Conservation (phyloP, 1,140 invertebrate genomes). For the Drosophila orena region DNA sequence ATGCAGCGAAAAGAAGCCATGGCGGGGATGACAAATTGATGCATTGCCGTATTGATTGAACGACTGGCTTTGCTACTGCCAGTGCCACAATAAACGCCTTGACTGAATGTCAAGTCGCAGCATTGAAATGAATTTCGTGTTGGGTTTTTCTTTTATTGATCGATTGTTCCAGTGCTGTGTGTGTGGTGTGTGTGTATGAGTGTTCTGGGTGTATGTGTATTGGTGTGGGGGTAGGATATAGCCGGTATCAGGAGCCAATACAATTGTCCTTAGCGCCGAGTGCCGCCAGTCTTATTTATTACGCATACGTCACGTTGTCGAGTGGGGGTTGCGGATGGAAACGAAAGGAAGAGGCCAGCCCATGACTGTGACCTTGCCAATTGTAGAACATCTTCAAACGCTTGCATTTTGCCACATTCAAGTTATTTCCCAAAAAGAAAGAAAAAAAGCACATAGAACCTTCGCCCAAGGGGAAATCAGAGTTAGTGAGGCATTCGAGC, state of each 20-base stretch:
- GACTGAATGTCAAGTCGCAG: conserved; percentile 77
- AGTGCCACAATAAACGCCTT: conserved; percentile 56
- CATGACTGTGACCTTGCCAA: conserved; percentile 51
- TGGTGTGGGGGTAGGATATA: neutral
- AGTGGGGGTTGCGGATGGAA: neutral
- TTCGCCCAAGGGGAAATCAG: conserved; percentile 30
- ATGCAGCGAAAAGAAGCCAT: conserved; percentile 6
- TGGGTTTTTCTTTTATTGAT: conserved; percentile 65
- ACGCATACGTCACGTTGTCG: conserved; percentile 73
- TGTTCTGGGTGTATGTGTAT: neutral
- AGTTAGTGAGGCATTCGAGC: conserved; percentile 12
- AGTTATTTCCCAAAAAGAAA: neutral
- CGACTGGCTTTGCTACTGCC: conserved; percentile 49
- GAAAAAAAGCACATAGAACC: neutral
- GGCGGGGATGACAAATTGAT: conserved; percentile 69
- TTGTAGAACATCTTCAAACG: conserved; percentile 35
- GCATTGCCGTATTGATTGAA: conserved; percentile 74
- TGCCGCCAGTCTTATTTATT: conserved; percentile 66
- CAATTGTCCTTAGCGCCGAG: conserved; percentile 64
- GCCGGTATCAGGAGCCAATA: conserved; percentile 55
- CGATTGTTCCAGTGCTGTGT: conserved; percentile 44
- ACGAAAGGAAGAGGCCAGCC: neutral
- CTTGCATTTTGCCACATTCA: conserved; percentile 9
- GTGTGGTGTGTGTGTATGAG: conserved; percentile 1
- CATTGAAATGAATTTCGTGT: conserved; percentile 59